These are phyloP conservation scores for Mycetomoellerius zeteki DNA, from an alignment of 1,140 invertebrate species.

Conservation along the genomic window DNA sequence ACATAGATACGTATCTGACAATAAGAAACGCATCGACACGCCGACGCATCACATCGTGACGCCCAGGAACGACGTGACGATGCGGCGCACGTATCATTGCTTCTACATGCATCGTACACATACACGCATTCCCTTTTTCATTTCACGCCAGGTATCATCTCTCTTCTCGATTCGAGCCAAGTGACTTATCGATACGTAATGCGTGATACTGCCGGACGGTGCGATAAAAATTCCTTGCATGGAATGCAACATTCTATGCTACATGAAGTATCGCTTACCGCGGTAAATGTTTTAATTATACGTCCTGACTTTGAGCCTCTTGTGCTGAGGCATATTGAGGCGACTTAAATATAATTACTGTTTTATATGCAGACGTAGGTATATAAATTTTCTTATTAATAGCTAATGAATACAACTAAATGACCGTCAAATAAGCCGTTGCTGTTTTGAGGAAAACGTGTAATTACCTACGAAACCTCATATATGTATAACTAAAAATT, in stretches of 20 bases:
- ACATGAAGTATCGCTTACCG: background rate
- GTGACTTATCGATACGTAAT: conserved; percentile 55
- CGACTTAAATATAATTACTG: conserved; percentile 26
- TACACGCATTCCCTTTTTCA: conserved; percentile 14
- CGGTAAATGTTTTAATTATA: conserved; percentile 17
- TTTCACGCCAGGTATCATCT: conserved; percentile 42
- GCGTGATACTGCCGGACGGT: conserved; percentile 7
- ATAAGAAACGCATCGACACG: conserved; percentile 82
- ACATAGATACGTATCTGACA: conserved; percentile 83
- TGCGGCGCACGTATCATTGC: conserved; percentile 67
- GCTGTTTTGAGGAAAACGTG: background rate
- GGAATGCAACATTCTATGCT: background rate
- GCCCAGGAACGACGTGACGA: conserved; percentile 68
- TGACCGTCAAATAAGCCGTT: background rate
- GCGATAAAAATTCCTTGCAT: conserved; percentile 18
- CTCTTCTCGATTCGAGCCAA: background rate
- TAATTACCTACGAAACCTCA: background rate
- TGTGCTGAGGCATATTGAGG: too few relatives aligned
- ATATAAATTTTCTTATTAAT: background rate
- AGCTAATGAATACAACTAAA: conserved; percentile 1
- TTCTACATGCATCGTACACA: conserved; percentile 20
- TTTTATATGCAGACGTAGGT: conserved; percentile 17
- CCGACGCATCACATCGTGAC: conserved; percentile 72
- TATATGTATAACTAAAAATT: background rate
- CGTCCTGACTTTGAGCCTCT: background rate